Conservation (phyloP, 2,797 vertebrate species). For the Pachyuromys duprasi region DNA sequence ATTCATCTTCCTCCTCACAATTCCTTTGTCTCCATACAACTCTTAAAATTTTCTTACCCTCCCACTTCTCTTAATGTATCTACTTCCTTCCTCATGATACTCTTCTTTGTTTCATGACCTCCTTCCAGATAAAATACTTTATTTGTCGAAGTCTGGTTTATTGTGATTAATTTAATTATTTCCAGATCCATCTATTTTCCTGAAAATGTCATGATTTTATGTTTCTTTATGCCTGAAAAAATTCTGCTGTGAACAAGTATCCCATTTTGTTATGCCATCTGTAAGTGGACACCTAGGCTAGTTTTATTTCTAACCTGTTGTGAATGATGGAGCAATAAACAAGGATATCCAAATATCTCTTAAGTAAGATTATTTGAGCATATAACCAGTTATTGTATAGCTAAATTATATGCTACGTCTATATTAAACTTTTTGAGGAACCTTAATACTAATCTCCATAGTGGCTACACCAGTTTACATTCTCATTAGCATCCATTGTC, state of each 20-base stretch:
- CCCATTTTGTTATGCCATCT: neutral
- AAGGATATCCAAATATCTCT: neutral
- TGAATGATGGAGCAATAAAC: too few species aligned
- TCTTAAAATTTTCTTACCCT: neutral
- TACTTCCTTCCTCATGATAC: neutral
- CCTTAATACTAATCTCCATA: neutral
- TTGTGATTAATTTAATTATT: neutral
- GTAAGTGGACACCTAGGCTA: neutral
- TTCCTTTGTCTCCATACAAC: neutral
- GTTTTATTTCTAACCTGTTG: neutral
- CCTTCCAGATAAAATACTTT: neutral
- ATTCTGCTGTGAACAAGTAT: neutral
- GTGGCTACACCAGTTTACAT: neutral
- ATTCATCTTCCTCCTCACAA: neutral
- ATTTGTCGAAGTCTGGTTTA: neutral
- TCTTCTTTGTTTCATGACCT: neutral
- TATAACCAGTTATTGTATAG: neutral
- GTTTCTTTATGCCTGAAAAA: neutral
- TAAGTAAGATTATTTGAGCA: neutral
- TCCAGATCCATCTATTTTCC: neutral
- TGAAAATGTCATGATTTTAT: neutral
- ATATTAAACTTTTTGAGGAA: neutral
- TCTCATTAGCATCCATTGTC: neutral
- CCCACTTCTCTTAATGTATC: neutral
- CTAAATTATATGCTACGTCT: neutral